Base-by-base conservation (phyloP, 2,797 vertebrate genomes). In the Thripadectes ignobilis region DNA sequence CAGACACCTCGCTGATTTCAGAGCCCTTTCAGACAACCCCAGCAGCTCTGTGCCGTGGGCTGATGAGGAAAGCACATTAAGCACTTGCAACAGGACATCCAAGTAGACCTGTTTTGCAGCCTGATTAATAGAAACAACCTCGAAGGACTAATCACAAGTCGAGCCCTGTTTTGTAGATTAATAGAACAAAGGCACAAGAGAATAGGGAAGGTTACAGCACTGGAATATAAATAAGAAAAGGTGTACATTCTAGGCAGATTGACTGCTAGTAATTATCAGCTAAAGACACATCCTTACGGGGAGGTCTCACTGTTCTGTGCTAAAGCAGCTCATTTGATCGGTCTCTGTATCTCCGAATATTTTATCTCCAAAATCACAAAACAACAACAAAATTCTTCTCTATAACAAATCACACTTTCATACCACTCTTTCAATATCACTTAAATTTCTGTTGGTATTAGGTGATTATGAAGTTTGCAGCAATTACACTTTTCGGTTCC, bases 61-160 rank as follows among this genome's bases (percentile, higher is more conserved):
- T 96, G 97, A 96, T 80, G 92, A 96, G 95, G 85, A 81, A 89
- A 94, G 88, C 67, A 59, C 95, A 95, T 96, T 95, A 95, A 96
- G 83, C 93, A 76, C 95, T 93, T 92, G 93, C 79, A 95, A 80
- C 94, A 97, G 96, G 96, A 96, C 97, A 74, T 92, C 90, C 79
- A 89, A 95, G 93, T 18, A 77, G 89, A 97, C 94, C 95, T 97
- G 97, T 95, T 98, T 81, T 97, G 97, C 96, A 97, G 97, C 85
- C 98, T 98, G 97, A 98, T 98, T 98, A 98, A 98, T 92, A 98
- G 97, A 97, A 98, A 97, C 96, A 97, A 97, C 97, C 97, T 97
- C 97, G 61, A 72, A 98, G 97, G 97, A 97, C 97, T 98, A 98
- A 98, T 98, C 97, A 97, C 96, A 97, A 97, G 94, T 96, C 80